Evolutionary conservation across 2,113 vertebrate genomes (phyloP).

Genomic region (Empidonax traillii): DNA sequence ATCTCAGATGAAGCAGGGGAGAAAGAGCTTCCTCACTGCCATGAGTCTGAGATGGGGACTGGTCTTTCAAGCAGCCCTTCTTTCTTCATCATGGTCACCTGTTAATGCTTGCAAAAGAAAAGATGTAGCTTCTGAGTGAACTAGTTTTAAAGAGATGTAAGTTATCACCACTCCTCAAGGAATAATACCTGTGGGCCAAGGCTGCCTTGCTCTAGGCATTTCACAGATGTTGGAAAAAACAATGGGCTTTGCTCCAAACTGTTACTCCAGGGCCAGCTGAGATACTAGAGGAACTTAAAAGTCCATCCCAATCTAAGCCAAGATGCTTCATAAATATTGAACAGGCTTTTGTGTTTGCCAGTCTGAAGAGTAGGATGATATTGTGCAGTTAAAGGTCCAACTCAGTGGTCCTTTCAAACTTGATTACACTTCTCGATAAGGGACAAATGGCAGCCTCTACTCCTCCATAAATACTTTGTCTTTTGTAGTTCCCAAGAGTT

Average conservation of each 20-base stretch:
- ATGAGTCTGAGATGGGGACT: not conserved
- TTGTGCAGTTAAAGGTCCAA: not conserved
- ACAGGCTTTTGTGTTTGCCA: not conserved
- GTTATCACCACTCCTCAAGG: not conserved
- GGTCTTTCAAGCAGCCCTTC: not conserved
- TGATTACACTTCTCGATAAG: not conserved
- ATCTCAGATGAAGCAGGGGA: not conserved
- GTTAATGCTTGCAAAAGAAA: not conserved
- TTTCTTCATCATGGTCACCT: not conserved
- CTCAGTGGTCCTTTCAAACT: not conserved
- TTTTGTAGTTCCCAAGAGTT: not conserved
- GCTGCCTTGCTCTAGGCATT: not conserved
- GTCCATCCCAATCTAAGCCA: not conserved
- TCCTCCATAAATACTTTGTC: not conserved
- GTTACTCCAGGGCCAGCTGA: not conserved
- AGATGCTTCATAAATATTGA: not conserved
- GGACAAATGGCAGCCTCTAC: not conserved
- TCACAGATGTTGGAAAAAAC: not conserved
- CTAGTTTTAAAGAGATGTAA: not conserved
- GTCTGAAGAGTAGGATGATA: not conserved
- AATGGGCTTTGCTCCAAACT: not conserved
- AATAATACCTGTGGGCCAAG: not conserved
- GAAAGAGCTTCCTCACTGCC: not conserved
- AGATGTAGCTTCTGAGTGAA: not conserved
- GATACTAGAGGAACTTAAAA: not conserved